Base-by-base conservation (phyloP, 1,140 invertebrate genomes). In the Ostrea denselamellosa region DNA sequence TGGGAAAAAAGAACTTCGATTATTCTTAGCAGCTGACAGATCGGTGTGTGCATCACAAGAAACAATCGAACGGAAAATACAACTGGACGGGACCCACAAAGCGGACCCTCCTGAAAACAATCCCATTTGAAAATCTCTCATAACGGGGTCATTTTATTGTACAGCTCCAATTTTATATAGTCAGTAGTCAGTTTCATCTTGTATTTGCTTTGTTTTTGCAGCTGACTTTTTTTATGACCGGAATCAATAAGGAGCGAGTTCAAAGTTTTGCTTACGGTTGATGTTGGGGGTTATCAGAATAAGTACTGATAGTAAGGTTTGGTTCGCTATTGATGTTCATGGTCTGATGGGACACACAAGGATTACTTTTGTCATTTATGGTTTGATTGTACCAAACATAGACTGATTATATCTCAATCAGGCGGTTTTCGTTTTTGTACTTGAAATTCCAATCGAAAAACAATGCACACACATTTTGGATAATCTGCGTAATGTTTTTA, bases 361-460 rank as follows among this genome's bases (percentile, higher is more conserved):
- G 68, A 77, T 77, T 77, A 77, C 14, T 77, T 34, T 34, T 77
- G 68, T 77, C 68, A 28, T 77, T 77, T 77, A 77, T 77, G 68
- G 68, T 25, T 77, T 77, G 22, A 34, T 34, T 28, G 68, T 77
- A 77, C 68, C 25, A 34, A 77, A 62, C 58, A 62, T 25, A 77
- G 68, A 77, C 68, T 10, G 68, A 77, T 77, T 77, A 10, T 34
- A 77, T 77, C 68, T 77, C 9, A 77, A 17, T 28, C 9, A 77
- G 12, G 9, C 14, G 25, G 28, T 14, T 34, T 77, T 77, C 28
- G 68, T 77, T 77, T 77, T 77, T 77, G 28, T 25, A 28, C 28
- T 12, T 34, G 10, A 28, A 77, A 28, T 77, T 77, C 22, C 68
- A 14, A 77, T 77, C 22, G 68, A 14, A 77, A 62, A 77, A 77